Evolutionary conservation across 2,113 vertebrate species (phyloP).

Genomic region (Prionailurus viverrinus): DNA sequence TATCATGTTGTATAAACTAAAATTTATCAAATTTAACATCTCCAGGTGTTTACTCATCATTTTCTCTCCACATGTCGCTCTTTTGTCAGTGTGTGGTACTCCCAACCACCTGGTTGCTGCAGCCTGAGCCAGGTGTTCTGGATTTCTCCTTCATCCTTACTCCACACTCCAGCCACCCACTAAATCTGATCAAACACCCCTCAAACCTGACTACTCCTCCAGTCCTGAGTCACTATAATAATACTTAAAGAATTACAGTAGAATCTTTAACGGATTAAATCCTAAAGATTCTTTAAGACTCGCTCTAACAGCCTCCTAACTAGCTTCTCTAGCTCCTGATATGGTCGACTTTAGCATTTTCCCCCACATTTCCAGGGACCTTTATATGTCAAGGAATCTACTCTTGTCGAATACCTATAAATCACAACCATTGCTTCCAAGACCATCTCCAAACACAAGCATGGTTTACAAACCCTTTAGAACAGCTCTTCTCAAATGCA

Average conservation of each 20-base stretch:
- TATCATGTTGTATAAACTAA: not conserved
- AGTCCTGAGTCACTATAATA: not conserved
- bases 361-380: not conserved
- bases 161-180: not conserved
- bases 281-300: not conserved
- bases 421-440: not conserved
- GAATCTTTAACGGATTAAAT: not conserved
- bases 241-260: not conserved
- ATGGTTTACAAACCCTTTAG: not conserved
- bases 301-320: rapidly evolving
- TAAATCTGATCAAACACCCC: not conserved
- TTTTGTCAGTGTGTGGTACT: no score
- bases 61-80: not conserved
- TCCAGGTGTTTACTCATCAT: not conserved
- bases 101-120: not conserved
- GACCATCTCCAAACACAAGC: not conserved
- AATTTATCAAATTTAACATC: not conserved
- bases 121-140: not conserved
- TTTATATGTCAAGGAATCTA: not conserved
- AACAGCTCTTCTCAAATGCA: not conserved
- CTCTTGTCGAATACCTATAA: not conserved
- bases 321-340: not conserved
- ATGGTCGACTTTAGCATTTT: not conserved
- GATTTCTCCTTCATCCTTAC: not conserved
- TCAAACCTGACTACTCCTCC: not conserved